Evolutionary conservation across 2,113 vertebrate genomes (phyloP), one percentile per base, ranked within the genome.

Genomic region (Spheniscus mendiculus): DNA sequence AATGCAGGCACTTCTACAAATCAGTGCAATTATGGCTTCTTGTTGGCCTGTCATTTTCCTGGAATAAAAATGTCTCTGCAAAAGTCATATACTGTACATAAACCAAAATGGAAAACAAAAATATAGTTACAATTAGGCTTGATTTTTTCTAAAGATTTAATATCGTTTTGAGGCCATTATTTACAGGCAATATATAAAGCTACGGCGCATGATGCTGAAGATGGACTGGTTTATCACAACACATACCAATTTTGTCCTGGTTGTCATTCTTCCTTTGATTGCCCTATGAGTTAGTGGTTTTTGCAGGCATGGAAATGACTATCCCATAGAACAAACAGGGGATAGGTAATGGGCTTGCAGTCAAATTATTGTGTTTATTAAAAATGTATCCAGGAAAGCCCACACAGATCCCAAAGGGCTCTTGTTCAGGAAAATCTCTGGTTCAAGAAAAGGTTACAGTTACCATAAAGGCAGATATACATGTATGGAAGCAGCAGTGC

Each of bases 11-110:
- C 99, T 99, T 99, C 98, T 96, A 98, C 98, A 99, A 99, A 99
- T 99, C 98, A 98, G 99, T 98, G 98, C 98, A 99, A 99, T 99
- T 99, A 99, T 98, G 98, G 98, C 98, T 99, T 99, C 99, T 98
- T 98, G 98, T 99, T 98, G 99, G 98, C 98, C 92, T 99, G 99
- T 99, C 99, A 99, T 99, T 99, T 99, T 98, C 98, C 96, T 71
- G 80, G 91, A 95, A 97, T 97, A 97, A 98, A 98, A 98, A 98
- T 96, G 97, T 96, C 97, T 97, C 97, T 80, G 82, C 58, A 95
- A 71, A 97, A 97, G 93, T 95, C 95, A 91, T 85, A 78, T 40
- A 87, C 78, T 80, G 86, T 93, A 97, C 50, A 94, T 93, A 98
- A 98, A 97, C 55, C 91, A 95, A 97, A 97, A 61, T 95, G 94